A percentile compares a stretch with the other conserved stretches of the same genome.
These are phyloP conservation scores for Microctonus brassicae DNA, from an alignment of 2,888 invertebrate species.

Conservation along the genomic window DNA sequence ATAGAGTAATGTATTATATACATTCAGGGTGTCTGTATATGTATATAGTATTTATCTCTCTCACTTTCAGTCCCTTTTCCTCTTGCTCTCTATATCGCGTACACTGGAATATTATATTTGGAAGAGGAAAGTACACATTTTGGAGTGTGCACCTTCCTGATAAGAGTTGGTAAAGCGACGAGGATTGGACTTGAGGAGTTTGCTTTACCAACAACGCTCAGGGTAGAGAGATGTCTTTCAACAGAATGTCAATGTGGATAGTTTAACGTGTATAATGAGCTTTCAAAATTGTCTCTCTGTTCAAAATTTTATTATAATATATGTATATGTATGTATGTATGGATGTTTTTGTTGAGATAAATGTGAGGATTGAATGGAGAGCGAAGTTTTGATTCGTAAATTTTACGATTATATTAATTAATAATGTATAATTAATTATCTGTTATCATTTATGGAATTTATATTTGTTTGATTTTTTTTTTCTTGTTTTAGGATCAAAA, in stretches of 20 bases:
- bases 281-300: background rate
- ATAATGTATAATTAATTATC: too few relatives aligned
- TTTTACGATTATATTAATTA: too few relatives aligned
- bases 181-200: constrained; percentile 46
- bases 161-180: constrained; percentile 50
- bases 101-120: background rate
- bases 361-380: too few relatives aligned
- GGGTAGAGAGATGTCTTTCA: constrained; percentile 46
- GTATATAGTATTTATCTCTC: background rate
- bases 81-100: too few relatives aligned
- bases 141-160: constrained; percentile 55
- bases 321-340: too few relatives aligned
- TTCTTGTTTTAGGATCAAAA: constrained; percentile 61
- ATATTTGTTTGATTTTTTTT: too few relatives aligned
- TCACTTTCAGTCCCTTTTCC: background rate
- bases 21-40: too few relatives aligned
- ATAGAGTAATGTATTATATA: background rate
- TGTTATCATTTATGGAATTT: too few relatives aligned
- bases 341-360: too few relatives aligned
- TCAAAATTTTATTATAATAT: background rate
- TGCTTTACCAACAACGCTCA: constrained; percentile 46
- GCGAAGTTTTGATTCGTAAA: too few relatives aligned
- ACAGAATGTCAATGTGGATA: background rate
- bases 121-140: constrained; percentile 25
- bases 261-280: background rate